Conservation (phyloP, 2,797 vertebrate genomes). For the Scomberomorus guttatus region DNA sequence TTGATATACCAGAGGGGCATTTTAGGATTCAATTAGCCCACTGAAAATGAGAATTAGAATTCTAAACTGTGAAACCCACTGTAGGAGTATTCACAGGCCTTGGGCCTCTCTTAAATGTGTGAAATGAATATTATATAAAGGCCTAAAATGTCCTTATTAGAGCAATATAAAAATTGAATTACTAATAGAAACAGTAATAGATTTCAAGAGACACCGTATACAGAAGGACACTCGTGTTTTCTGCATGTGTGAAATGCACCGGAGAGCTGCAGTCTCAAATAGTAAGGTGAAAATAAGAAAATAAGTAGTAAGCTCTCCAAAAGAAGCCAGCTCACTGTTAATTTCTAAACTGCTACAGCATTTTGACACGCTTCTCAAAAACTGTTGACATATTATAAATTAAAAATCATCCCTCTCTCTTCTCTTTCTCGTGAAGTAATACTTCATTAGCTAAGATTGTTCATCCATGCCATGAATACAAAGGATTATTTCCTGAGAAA, state of each 20-base stretch:
- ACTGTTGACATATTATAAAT: slow-evolving; percentile 77
- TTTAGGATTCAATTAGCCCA: slow-evolving; percentile 65
- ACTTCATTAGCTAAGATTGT: slow-evolving; percentile 76
- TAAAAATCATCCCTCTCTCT: slow-evolving; percentile 63
- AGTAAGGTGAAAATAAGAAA: slow-evolving; percentile 29
- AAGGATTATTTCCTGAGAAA: slow-evolving; percentile 68
- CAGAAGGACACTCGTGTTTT: slow-evolving; percentile 44
- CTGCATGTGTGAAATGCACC: slow-evolving; percentile 48
- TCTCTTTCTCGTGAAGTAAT: slow-evolving; percentile 63
- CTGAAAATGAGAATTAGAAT: slow-evolving; percentile 65
- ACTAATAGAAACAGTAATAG: slow-evolving; percentile 59
- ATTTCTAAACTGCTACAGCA: slow-evolving; percentile 55
- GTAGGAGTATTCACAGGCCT: slow-evolving; percentile 57
- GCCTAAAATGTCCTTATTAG: slow-evolving; percentile 66
- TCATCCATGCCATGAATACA: slow-evolving; percentile 69
- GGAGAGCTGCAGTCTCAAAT: slow-evolving; percentile 33
- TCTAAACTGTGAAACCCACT: slow-evolving; percentile 59
- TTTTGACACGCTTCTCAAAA: slow-evolving; percentile 69
- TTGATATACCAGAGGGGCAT: slow-evolving; percentile 60
- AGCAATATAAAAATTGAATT: slow-evolving; percentile 66
- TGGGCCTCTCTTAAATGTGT: slow-evolving; percentile 70
- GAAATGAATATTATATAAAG: slow-evolving; percentile 78
- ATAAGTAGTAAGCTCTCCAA: slow-evolving; percentile 12
- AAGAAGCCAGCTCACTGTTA: slow-evolving; percentile 30
- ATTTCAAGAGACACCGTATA: slow-evolving; percentile 51